These are phyloP conservation scores for Columba livia DNA, from an alignment of 2,113 vertebrate species.

Conservation along the genomic window DNA sequence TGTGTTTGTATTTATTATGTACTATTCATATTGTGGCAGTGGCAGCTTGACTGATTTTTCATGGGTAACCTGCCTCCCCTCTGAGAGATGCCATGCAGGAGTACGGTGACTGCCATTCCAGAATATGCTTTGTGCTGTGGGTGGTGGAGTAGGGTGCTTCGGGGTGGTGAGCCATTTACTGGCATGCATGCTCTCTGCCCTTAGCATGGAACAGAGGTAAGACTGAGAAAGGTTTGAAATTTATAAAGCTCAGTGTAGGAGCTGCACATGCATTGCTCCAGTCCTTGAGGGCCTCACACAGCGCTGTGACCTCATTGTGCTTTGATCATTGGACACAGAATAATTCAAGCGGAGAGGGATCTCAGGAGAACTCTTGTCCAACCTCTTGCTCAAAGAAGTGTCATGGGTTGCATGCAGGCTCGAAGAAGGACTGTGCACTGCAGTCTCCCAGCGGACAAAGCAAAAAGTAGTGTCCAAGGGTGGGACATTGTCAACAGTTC, in stretches of 20 bases:
- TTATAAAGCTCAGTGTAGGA: background rate
- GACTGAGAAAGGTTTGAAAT: background rate
- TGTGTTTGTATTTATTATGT: background rate
- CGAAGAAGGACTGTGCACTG: background rate
- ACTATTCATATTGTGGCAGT: background rate
- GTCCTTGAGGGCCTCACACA: background rate
- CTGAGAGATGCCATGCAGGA: background rate
- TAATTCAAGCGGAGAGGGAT: background rate
- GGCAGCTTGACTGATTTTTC: background rate
- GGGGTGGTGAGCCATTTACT: no score
- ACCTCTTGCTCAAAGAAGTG: background rate
- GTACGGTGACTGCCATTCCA: background rate
- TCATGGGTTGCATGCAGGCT: background rate
- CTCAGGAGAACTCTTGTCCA: background rate
- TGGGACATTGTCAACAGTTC: background rate
- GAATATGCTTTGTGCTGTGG: background rate
- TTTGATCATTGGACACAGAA: background rate
- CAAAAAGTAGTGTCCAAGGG: background rate
- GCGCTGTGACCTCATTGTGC: background rate
- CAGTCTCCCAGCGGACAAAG: background rate
- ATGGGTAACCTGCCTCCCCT: background rate
- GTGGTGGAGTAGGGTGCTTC: background rate
- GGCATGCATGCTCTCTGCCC: rapidly evolving
- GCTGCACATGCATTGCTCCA: background rate
- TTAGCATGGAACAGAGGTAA: background rate